phyloP scores from a whole-genome alignment of 2,113 vertebrate species.

The Erinaceus europaeus region DNA sequence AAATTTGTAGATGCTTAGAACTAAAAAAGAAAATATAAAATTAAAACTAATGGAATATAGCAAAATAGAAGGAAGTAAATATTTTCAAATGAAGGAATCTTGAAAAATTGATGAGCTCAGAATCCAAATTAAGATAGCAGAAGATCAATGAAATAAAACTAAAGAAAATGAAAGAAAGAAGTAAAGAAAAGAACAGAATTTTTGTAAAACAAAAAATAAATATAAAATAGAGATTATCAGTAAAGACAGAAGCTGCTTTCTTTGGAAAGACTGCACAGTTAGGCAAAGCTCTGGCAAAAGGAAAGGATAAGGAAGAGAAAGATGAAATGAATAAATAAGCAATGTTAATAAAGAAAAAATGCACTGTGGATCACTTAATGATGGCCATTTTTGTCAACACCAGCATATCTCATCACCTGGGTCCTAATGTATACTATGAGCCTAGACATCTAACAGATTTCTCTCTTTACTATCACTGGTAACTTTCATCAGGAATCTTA shows the following conservation, averaged over 20 bases:
- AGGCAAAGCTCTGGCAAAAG: constrained; percentile 1
- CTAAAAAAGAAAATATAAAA: not conserved
- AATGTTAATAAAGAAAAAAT: constrained; percentile 35
- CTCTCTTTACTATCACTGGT: no score
- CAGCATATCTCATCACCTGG: no score
- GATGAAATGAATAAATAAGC: not conserved
- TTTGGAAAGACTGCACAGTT: constrained; percentile 27
- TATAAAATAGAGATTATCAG: constrained; percentile 24
- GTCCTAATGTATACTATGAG: no score
- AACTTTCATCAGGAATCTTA: no score
- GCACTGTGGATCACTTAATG: no score
- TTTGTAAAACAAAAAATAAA: constrained; percentile 22
- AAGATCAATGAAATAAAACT: not conserved
- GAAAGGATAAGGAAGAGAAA: constrained; percentile 9
- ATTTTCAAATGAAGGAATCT: no score
- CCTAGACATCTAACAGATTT: no score
- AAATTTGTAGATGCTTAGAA: constrained; percentile 37
- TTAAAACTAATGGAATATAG: not conserved
- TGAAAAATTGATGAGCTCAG: no score
- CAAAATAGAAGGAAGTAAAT: not conserved
- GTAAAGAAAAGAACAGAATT: constrained; percentile 32
- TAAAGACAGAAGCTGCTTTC: not conserved
- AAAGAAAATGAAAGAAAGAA: constrained; percentile 45
- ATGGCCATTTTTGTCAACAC: no score
- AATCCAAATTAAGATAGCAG: constrained; percentile 41